Conservation (phyloP, 1,140 invertebrate genomes). For the Papilio polyxenes region DNA sequence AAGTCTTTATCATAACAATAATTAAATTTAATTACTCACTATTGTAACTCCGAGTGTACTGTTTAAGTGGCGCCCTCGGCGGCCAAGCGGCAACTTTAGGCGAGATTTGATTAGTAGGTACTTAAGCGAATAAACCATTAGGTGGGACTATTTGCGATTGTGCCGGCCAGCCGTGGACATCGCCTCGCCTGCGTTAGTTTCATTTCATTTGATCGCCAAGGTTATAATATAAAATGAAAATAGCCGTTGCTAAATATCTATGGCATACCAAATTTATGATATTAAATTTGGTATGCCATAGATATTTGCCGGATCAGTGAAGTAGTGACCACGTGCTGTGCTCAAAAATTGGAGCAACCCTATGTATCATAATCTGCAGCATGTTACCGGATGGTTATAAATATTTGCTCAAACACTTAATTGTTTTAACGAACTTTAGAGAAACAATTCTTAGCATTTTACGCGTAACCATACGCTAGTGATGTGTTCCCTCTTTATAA, state of each 20-base stretch:
- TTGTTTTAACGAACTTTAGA: neutral
- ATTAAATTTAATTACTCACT: neutral
- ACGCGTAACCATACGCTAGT: neutral
- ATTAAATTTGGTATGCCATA: too few relatives aligned
- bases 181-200: neutral
- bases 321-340: too few relatives aligned
- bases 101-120: neutral
- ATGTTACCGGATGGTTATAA: neutral
- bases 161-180: neutral
- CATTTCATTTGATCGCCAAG: neutral
- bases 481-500: slow-evolving; percentile 24
- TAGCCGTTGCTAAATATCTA: too few relatives aligned
- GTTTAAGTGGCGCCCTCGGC: neutral
- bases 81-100: neutral
- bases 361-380: too few relatives aligned
- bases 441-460: slow-evolving; percentile 12
- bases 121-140: neutral
- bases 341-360: too few relatives aligned
- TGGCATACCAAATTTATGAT: too few relatives aligned
- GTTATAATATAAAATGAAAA: too few relatives aligned
- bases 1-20: neutral
- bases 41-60: neutral
- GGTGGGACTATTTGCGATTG: neutral
- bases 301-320: too few relatives aligned
- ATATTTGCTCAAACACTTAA: neutral